phyloP scores from a whole-genome alignment of 92 coral and sea anemone genomes.

The Epizoanthus fatuus region DNA sequence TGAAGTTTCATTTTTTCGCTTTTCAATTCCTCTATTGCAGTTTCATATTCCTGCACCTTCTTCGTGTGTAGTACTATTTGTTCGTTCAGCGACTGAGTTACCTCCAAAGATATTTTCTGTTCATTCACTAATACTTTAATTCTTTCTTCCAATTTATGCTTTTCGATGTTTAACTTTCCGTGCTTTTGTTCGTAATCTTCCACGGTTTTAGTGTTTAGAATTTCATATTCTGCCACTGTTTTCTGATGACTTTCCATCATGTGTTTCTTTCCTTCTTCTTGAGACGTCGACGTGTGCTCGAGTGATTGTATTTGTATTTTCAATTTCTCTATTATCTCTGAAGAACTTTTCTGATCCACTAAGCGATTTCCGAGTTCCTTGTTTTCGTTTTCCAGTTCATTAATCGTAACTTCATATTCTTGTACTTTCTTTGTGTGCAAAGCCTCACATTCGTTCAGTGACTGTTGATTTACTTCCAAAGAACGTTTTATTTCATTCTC shows the following conservation, averaged over 20 bases:
- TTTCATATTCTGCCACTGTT: constrained; percentile 39
- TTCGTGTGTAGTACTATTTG: background rate
- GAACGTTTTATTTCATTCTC: constrained; percentile 15
- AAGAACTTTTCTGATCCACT: no score
- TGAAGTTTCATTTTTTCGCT: background rate
- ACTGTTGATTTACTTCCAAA: background rate
- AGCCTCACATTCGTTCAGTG: background rate
- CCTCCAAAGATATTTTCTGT: background rate
- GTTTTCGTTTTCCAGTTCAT: background rate
- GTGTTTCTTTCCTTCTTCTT: constrained; percentile 57
- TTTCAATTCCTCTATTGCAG: background rate
- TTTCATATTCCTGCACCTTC: background rate
- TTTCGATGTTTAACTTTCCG: constrained; percentile 46
- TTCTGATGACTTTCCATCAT: constrained; percentile 50
- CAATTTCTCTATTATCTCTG: no score
- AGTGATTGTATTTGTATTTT: no score
- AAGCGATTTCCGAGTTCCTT: background rate
- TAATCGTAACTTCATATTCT: background rate
- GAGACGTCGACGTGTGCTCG: no score
- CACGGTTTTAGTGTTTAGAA: constrained; percentile 34
- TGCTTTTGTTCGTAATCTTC: constrained; percentile 47
- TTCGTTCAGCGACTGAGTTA: background rate
- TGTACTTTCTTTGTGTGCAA: background rate
- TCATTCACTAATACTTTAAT: background rate
- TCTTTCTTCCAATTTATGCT: constrained; percentile 32